These are phyloP conservation scores for Haplochromis vanheusdeni DNA, from an alignment of 2,113 vertebrate species.

Conservation along the genomic window DNA sequence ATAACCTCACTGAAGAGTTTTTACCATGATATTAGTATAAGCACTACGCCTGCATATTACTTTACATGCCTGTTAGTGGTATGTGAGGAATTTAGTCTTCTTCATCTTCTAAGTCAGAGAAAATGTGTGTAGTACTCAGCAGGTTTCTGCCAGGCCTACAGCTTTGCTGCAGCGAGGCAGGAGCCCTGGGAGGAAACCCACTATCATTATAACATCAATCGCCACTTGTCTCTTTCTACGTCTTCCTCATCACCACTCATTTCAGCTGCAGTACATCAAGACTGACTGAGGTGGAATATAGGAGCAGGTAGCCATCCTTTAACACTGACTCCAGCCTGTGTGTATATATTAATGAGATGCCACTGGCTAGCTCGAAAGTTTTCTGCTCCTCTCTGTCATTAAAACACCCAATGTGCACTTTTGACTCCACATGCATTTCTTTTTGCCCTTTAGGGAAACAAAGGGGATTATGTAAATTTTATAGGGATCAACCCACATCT, in stretches of 20 bases:
- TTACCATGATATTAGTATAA: not conserved
- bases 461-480: constrained; percentile 76
- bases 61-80: not conserved
- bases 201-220: constrained; percentile 56
- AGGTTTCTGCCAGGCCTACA: not conserved
- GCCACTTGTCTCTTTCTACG: constrained; percentile 4
- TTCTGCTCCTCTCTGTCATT: constrained; percentile 47
- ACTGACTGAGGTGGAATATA: constrained; percentile 6
- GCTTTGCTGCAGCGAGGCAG: constrained; percentile 3
- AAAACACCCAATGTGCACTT: constrained; percentile 53
- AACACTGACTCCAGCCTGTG: constrained; percentile 2
- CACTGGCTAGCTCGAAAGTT: constrained; percentile 52
- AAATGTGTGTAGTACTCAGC: not conserved
- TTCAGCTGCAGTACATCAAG: constrained; percentile 6
- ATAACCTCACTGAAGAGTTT: not conserved
- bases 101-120: not conserved
- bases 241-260: constrained; percentile 21
- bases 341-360: constrained; percentile 56
- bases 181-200: constrained; percentile 13
- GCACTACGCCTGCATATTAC: not conserved
- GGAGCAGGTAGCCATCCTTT: constrained; percentile 42
- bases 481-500: constrained; percentile 62
- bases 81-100: not conserved
- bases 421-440: constrained; percentile 53
- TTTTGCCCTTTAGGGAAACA: constrained; percentile 62